Base-by-base conservation (phyloP, 2,888 invertebrate genomes). In the Antheraea assamensis region DNA sequence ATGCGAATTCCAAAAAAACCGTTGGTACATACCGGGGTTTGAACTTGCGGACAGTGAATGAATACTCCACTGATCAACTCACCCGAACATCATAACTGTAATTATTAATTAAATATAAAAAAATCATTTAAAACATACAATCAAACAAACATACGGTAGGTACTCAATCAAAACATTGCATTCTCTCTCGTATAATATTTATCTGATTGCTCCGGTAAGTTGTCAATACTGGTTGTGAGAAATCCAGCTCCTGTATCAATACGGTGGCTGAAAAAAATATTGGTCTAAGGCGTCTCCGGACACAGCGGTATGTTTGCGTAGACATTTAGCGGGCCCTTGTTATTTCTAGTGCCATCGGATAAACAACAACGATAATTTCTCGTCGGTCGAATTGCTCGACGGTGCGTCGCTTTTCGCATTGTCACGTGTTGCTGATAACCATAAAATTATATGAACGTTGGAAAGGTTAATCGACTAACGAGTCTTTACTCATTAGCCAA, bases 301-400 rank as follows among this genome's bases (percentile, higher is more conserved):
- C 83, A 81, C 80, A 79, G 85, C 80, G 76, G 75, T 77, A 76
- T 91, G 90, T 94, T 92, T 94, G 87, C 83, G 74, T 77, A 79
- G 79, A 77, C 86, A 83, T 88, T 94, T 93, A 93, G 90, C 92
- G 81, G 82, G 82, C 84, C 83, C 89, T 89, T 88, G 93, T 88
- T 91, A 92, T 86, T 82, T 90, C 86, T 87, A 88, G 88, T 87
- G 88, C 83, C 84, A 82, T 81, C 81, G 79, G 81, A 85, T 85
- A 88, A 88, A 90, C 87, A 89, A 85, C 86, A 78, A 79, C 78
- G 81, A 84, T 88, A 87, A 88, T 87, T 86, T 87, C 83, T 81
- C 84, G 85, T 88, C 88, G 86, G 84, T 81, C 79, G 85, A 83
- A 86, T 87, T 81, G 82, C 85, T 84, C 79, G 76, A 78, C 76